Conservation (phyloP, 2,797 vertebrate genomes). For the Hafferia zeledoni region DNA sequence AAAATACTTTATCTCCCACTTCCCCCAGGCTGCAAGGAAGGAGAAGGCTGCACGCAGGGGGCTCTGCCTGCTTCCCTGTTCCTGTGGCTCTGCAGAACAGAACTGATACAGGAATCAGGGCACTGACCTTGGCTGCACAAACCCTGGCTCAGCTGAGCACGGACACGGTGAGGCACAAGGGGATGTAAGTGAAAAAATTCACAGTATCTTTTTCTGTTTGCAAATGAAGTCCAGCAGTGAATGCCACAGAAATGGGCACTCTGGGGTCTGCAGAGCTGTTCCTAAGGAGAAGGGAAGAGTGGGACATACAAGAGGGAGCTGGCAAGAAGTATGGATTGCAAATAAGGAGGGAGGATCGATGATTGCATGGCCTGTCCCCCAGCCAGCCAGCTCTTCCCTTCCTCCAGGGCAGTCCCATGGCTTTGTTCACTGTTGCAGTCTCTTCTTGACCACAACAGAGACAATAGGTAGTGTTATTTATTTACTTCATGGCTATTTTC, state of each 20-base stretch:
- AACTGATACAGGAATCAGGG: not conserved
- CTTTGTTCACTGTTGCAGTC: not conserved
- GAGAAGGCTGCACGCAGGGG: not conserved
- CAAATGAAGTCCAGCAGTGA: not conserved
- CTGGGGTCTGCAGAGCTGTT: not conserved
- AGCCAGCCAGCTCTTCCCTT: not conserved
- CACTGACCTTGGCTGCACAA: not conserved
- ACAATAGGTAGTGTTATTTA: not conserved
- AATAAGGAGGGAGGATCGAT: not conserved
- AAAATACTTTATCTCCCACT: not conserved
- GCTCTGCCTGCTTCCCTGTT: constrained; percentile 28
- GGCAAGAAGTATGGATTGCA: not conserved
- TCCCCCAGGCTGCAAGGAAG: not conserved
- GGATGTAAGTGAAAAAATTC: not conserved
- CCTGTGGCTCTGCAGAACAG: not conserved
- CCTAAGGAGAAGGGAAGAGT: not conserved
- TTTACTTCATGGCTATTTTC: not conserved
- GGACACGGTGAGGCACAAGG: not conserved
- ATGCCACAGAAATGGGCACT: rapidly evolving
- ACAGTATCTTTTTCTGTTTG: not conserved
- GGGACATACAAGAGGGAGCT: not conserved
- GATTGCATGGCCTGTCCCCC: not conserved
- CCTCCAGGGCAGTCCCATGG: no score
- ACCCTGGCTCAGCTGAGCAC: not conserved
- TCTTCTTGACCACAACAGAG: not conserved